These are phyloP conservation scores for Mionectes macconnelli DNA, from an alignment of 2,113 vertebrate species.

Conservation along the genomic window DNA sequence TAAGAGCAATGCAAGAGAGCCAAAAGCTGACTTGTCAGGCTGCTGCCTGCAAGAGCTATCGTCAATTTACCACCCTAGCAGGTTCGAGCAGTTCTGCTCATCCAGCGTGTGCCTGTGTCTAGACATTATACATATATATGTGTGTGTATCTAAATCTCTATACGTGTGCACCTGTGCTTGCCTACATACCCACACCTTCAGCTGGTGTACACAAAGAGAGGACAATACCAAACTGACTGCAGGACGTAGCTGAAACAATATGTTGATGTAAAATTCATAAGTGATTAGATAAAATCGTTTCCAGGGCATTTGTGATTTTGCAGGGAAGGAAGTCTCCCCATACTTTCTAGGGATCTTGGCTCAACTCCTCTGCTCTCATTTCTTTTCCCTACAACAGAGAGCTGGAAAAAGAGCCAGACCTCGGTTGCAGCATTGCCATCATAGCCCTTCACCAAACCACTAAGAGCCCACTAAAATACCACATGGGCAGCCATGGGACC, in stretches of 20 bases:
- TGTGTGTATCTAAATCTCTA: fast-evolving
- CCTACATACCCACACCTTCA: not conserved
- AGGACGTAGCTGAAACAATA: not conserved
- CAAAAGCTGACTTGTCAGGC: not conserved
- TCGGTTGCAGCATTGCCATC: not conserved
- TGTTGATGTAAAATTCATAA: not conserved
- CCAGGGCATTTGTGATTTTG: not conserved
- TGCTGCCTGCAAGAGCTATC: not conserved
- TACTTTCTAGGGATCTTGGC: not conserved
- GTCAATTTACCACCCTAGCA: not conserved
- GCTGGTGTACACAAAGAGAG: not conserved
- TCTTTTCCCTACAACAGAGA: not conserved
- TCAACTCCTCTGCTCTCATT: not conserved
- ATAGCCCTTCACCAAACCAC: not conserved
- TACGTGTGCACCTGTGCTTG: too few species aligned
- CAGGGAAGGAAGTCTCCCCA: not conserved
- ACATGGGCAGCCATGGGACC: fast-evolving
- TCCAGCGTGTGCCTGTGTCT: too few species aligned
- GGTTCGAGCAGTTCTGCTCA: not conserved
- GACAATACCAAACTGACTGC: not conserved
- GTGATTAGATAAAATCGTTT: not conserved
- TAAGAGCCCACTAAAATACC: not conserved
- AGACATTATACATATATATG: not conserved
- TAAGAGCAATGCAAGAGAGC: not conserved
- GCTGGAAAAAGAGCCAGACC: not conserved